phyloP scores from a whole-genome alignment of 2,797 vertebrate species.

The Gallinago solitaria region DNA sequence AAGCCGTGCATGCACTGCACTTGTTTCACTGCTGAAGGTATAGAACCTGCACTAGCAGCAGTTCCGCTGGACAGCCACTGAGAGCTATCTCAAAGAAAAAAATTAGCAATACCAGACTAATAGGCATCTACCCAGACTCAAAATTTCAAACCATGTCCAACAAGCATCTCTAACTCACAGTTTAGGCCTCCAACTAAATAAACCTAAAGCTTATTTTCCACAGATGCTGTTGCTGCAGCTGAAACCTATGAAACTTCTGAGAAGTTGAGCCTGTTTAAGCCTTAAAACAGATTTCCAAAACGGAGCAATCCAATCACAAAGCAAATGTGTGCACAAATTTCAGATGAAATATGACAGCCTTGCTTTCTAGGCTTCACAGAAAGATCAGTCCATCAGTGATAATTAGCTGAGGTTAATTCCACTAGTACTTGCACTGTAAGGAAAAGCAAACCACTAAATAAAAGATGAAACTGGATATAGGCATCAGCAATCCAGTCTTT shows the following conservation, averaged over 20 bases:
- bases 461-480: not conserved
- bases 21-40: not conserved
- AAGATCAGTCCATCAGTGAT: not conserved
- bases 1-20: not conserved
- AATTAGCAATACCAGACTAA: not conserved
- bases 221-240: not conserved
- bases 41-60: rapidly evolving
- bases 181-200: not conserved
- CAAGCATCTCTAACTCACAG: not conserved
- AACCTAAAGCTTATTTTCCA: not conserved
- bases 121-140: not conserved
- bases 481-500: not conserved
- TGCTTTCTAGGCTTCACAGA: not conserved
- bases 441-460: not conserved
- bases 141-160: not conserved
- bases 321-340: not conserved
- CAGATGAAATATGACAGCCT: not conserved
- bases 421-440: not conserved
- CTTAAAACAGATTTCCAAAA: not conserved
- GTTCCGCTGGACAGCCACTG: not conserved
- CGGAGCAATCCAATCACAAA: not conserved
- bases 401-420: constrained; percentile 21
- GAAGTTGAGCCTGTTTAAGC: not conserved
- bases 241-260: not conserved
- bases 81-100: not conserved